Evolutionary conservation across 2,888 invertebrate species (phyloP).

Genomic region (Acanthosepion pharaonis): DNA sequence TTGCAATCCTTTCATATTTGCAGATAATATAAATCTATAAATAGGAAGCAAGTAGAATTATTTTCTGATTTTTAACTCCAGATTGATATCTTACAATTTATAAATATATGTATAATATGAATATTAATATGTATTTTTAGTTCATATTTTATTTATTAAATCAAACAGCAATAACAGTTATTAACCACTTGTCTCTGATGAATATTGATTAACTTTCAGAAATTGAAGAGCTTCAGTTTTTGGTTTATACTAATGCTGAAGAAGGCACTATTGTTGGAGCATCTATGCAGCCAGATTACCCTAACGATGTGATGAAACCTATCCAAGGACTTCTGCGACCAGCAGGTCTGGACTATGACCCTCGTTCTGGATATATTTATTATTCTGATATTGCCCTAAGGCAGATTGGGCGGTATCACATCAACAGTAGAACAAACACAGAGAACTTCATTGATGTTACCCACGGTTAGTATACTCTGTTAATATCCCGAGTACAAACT

Average conservation of each 20-base stretch:
- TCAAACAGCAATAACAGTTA: no score
- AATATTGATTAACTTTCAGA: slow-evolving; percentile 71
- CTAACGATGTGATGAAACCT: slow-evolving; percentile 81
- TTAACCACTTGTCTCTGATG: not conserved
- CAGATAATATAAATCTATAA: no score
- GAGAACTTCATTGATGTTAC: slow-evolving; percentile 35
- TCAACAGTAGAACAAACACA: slow-evolving; percentile 67
- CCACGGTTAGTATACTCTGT: not conserved
- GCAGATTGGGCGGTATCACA: slow-evolving; percentile 79
- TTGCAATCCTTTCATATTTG: no score
- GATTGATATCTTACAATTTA: no score
- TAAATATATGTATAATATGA: no score
- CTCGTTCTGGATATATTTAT: slow-evolving; percentile 79
- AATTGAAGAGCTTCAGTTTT: slow-evolving; percentile 79
- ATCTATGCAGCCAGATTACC: slow-evolving; percentile 66
- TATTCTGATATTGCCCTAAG: slow-evolving; percentile 79
- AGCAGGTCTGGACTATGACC: slow-evolving; percentile 82
- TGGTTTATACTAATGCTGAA: slow-evolving; percentile 81
- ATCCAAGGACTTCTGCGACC: slow-evolving; percentile 82
- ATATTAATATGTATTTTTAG: no score
- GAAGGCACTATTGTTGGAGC: slow-evolving; percentile 85
- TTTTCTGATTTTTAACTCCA: no score
- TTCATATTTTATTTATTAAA: no score
- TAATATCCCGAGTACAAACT: not conserved
- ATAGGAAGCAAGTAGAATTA: no score